Percentiles rank a stretch among this genome's conserved stretches.
Conservation (phyloP, 1,140 invertebrate species). For the Neodiprion lecontei region DNA sequence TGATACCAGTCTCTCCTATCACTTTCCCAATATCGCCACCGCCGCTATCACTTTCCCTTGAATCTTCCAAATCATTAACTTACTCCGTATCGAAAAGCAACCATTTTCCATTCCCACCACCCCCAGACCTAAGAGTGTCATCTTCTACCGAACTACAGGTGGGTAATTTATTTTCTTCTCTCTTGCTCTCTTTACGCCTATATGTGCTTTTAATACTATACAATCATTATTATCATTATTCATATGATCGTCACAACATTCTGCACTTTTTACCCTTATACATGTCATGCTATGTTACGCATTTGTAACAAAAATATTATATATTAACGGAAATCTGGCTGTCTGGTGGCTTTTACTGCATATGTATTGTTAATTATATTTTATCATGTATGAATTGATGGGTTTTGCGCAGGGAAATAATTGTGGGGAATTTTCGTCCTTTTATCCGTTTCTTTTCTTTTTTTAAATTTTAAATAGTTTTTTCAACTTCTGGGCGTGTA, state of each 20-base stretch:
- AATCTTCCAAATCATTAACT: conserved; percentile 48
- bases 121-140: conserved; percentile 56
- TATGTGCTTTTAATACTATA: conserved; percentile 11
- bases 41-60: conserved; percentile 47
- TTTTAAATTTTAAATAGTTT: too few species aligned
- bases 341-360: conserved; percentile 1
- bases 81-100: conserved; percentile 37
- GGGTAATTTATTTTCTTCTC: conserved; percentile 34
- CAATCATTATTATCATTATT: conserved; percentile 15
- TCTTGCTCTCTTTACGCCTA: background rate
- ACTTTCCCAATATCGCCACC: conserved; percentile 55
- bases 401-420: too few species aligned
- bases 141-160: conserved; percentile 57
- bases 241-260: too few species aligned
- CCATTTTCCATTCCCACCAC: conserved; percentile 53
- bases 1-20: conserved; percentile 50
- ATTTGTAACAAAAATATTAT: too few species aligned
- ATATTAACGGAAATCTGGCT: background rate
- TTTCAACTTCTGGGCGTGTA: too few species aligned
- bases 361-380: background rate
- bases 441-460: too few species aligned
- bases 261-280: too few species aligned
- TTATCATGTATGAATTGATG: too few species aligned
- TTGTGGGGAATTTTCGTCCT: too few species aligned
- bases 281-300: too few species aligned